Evolutionary conservation across 2,113 vertebrate species (phyloP).

Genomic region (Ptychochromis oligacanthus): DNA sequence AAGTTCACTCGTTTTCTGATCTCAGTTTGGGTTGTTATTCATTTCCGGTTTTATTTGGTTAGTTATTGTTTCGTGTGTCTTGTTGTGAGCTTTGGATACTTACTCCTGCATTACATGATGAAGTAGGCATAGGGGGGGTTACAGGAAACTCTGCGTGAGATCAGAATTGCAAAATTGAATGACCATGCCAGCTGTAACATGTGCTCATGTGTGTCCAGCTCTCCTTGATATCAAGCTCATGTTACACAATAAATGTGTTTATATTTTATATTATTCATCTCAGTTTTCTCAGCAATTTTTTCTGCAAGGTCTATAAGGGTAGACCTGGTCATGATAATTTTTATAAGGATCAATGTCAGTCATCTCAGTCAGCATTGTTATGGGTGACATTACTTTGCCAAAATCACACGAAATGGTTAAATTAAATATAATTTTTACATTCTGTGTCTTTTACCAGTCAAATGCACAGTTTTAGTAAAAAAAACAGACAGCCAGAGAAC

Average conservation of each 20-base stretch:
- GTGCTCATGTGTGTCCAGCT: not conserved
- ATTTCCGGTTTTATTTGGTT: too few relatives aligned
- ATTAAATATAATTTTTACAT: not conserved
- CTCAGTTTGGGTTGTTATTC: too few relatives aligned
- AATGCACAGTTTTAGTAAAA: not conserved
- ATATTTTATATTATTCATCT: too few relatives aligned
- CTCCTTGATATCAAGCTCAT: not conserved
- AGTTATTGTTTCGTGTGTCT: too few relatives aligned
- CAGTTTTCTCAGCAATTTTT: not conserved
- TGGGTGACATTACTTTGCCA: not conserved
- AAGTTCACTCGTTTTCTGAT: too few relatives aligned
- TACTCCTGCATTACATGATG: too few relatives aligned
- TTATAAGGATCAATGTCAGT: not conserved
- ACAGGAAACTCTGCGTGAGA: not conserved
- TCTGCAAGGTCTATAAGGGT: not conserved
- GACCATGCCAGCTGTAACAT: not conserved
- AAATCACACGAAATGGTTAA: not conserved
- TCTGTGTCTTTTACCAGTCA: not conserved
- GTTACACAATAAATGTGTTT: too few relatives aligned
- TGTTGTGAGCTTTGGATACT: too few relatives aligned
- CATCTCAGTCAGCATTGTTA: not conserved
- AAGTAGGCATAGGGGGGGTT: not conserved
- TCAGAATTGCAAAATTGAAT: not conserved
- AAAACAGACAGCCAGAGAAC: not conserved
- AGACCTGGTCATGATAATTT: not conserved